These are phyloP conservation scores for Cryptoprocta ferox DNA, from an alignment of 2,797 vertebrate genomes.

Conservation along the genomic window DNA sequence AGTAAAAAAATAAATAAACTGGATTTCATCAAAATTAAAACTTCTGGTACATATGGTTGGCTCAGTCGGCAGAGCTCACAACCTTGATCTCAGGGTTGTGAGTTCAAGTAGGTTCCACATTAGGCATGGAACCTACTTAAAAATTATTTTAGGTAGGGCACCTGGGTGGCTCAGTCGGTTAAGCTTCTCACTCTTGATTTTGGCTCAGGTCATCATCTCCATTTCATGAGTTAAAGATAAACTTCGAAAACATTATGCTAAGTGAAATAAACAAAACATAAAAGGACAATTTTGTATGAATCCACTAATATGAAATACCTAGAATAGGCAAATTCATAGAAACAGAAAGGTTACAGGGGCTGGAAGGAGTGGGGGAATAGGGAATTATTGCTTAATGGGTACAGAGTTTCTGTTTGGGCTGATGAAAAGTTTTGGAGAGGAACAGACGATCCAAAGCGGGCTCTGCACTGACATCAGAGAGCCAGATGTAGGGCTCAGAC, in stretches of 20 bases:
- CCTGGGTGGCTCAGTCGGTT: neutral
- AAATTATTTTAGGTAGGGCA: too few species aligned
- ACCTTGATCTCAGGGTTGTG: neutral
- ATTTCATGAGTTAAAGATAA: neutral
- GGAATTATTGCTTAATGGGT: conserved; percentile 24
- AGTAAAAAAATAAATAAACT: neutral
- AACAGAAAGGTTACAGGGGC: neutral
- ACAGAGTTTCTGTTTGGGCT: conserved; percentile 45
- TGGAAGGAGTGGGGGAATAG: neutral
- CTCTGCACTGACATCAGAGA: too few species aligned
- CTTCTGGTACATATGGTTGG: neutral
- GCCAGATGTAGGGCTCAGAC: too few species aligned
- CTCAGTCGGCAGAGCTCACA: neutral
- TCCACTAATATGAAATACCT: neutral
- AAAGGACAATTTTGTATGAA: neutral
- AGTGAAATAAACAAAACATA: conserved; percentile 36
- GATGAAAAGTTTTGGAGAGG: neutral
- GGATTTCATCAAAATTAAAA: conserved; percentile 32
- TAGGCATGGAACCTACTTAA: neutral
- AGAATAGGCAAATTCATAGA: conserved; percentile 18
- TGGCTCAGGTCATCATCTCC: too few species aligned
- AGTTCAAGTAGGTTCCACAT: neutral
- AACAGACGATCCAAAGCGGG: too few species aligned
- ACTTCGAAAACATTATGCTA: neutral
- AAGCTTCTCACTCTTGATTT: too few species aligned